Conservation (phyloP, 1,140 invertebrate genomes). For the Macrobrachium nipponense region DNA sequence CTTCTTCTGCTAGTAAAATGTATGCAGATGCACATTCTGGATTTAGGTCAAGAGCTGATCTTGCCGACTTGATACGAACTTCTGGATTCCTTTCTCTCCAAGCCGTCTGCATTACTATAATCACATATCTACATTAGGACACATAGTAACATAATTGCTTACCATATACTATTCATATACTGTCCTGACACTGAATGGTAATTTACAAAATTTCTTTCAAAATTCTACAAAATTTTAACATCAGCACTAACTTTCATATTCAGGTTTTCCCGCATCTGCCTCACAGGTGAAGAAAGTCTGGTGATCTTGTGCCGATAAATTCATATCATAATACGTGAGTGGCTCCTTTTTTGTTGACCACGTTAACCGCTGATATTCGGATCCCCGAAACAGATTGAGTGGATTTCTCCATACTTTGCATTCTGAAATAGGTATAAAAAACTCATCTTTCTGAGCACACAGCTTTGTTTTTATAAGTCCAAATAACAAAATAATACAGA, state of each 20-base stretch:
- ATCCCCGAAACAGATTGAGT: constrained; percentile 93
- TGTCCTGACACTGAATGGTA: too few relatives aligned
- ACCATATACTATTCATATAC: too few relatives aligned
- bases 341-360: constrained; percentile 94
- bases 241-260: constrained; percentile 65
- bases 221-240: too few relatives aligned
- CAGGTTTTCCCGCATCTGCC: constrained; percentile 79
- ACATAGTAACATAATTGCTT: background rate
- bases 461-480: background rate
- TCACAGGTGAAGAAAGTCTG: constrained; percentile 98
- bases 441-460: background rate
- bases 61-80: constrained; percentile 91
- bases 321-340: constrained; percentile 99
- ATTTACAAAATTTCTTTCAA: too few relatives aligned
- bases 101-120: constrained; percentile 92
- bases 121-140: constrained; percentile 29
- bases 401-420: constrained; percentile 99
- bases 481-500: background rate
- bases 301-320: constrained; percentile 97
- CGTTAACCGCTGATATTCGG: constrained; percentile 95
- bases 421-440: constrained; percentile 74
- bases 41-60: constrained; percentile 90
- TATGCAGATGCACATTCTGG: constrained; percentile 95
- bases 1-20: constrained; percentile 96
- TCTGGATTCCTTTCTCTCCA: constrained; percentile 96